Percentiles rank a stretch among this genome's conserved stretches.
Conservation (phyloP, 2,888 invertebrate species). For the Papilio gigon region DNA sequence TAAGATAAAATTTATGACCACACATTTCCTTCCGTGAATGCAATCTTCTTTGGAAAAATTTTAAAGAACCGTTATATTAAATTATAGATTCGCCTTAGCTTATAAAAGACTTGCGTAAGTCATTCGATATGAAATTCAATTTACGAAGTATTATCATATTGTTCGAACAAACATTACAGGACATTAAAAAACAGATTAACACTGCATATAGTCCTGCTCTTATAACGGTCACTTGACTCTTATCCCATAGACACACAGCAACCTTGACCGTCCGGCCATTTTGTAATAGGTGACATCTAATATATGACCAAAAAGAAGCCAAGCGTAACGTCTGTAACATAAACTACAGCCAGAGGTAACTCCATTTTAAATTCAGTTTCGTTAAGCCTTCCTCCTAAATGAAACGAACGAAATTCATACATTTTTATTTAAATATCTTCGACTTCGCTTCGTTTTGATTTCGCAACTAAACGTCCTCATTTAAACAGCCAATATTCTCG, state of each 20-base stretch:
- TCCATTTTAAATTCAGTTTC: not conserved
- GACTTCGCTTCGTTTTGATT: not conserved
- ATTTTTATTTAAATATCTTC: not conserved
- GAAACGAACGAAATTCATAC: not conserved
- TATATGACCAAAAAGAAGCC: not conserved
- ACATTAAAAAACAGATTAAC: not conserved
- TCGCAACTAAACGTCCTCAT: not conserved
- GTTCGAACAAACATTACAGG: not conserved
- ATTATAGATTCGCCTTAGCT: not conserved
- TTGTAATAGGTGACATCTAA: too few species aligned
- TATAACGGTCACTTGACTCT: not conserved
- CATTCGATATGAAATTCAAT: not conserved
- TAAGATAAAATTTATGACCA: constrained; percentile 13
- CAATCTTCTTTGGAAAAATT: not conserved
- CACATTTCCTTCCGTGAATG: constrained; percentile 1
- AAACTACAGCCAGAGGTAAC: not conserved
- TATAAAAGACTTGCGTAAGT: not conserved
- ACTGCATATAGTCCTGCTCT: not conserved
- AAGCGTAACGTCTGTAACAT: not conserved
- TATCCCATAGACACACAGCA: not conserved
- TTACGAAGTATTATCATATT: not conserved
- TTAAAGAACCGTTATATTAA: not conserved
- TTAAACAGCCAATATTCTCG: not conserved
- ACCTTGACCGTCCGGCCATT: too few species aligned
- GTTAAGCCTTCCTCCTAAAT: not conserved